A percentile compares a stretch with the other conserved stretches of the same genome.
phyloP scores from a whole-genome alignment of 35 echinoderm and acorn worm species.

The Chiridota heheva region DNA sequence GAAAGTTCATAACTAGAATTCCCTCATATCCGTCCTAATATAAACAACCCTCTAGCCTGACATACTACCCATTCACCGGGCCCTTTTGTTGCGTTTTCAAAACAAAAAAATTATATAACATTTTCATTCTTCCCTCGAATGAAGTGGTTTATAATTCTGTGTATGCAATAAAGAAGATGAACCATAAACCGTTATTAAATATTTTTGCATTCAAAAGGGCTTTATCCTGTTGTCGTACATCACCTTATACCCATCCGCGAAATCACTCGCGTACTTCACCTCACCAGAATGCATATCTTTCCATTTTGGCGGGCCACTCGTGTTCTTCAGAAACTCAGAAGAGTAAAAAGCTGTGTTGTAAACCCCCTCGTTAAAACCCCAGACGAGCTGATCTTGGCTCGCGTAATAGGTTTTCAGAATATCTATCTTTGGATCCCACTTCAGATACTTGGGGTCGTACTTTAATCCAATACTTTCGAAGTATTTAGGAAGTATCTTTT shows the following conservation, averaged over 20 bases:
- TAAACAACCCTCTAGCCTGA: too few relatives aligned
- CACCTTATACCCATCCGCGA: slow-evolving; percentile 41
- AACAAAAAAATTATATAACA: too few relatives aligned
- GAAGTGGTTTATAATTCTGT: too few relatives aligned
- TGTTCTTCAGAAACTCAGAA: slow-evolving; percentile 20
- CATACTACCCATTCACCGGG: too few relatives aligned
- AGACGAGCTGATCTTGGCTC: slow-evolving; percentile 27
- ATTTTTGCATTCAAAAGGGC: too few relatives aligned
- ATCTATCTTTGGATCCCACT: slow-evolving; percentile 34
- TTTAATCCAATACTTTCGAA: slow-evolving; percentile 52
- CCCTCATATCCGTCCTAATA: too few relatives aligned
- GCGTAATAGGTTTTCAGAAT: slow-evolving; percentile 43
- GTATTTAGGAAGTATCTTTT: slow-evolving; percentile 56
- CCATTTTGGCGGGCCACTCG: not conserved
- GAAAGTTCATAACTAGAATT: too few relatives aligned
- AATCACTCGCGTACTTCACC: slow-evolving; percentile 23
- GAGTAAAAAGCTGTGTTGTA: slow-evolving; percentile 19
- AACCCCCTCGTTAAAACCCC: slow-evolving; percentile 22
- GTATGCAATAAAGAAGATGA: too few relatives aligned
- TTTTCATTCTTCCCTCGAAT: too few relatives aligned
- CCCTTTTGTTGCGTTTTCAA: too few relatives aligned
- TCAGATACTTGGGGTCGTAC: slow-evolving; percentile 42
- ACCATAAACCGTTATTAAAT: too few relatives aligned
- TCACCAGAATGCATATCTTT: slow-evolving; percentile 11
- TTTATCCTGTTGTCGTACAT: slow-evolving; percentile 38